These are phyloP conservation scores for Periparus ater DNA, from an alignment of 2,797 vertebrate genomes.

Conservation along the genomic window DNA sequence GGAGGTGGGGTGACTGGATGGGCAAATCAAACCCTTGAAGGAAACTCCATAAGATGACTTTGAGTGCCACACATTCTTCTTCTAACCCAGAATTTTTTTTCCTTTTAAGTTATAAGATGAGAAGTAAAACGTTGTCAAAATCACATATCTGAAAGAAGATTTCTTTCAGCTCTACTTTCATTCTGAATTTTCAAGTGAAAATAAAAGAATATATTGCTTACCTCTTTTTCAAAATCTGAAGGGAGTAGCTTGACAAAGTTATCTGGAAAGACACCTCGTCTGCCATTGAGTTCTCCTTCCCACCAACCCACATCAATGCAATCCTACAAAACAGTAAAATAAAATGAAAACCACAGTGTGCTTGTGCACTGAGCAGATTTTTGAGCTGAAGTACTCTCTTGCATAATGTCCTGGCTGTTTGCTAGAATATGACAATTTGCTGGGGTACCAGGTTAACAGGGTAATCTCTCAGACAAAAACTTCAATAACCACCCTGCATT, in stretches of 20 bases:
- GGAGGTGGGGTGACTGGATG: background rate
- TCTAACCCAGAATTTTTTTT: background rate
- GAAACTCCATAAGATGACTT: background rate
- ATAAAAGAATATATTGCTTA: conserved; percentile 59
- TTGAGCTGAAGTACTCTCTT: background rate
- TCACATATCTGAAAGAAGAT: background rate
- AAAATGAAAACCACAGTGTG: background rate
- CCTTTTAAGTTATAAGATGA: background rate
- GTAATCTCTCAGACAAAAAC: conserved; percentile 11
- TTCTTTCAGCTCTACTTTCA: background rate
- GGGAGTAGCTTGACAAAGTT: conserved; percentile 96
- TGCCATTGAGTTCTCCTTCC: conserved; percentile 92
- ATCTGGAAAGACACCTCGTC: conserved; percentile 93
- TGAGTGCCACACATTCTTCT: background rate
- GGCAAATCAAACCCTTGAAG: background rate
- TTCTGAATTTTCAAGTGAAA: background rate
- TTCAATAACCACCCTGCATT: background rate
- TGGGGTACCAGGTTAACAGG: background rate
- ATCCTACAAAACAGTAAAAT: conserved; percentile 78
- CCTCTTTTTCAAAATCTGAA: conserved; percentile 93
- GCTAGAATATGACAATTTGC: background rate
- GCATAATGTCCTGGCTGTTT: background rate
- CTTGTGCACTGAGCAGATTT: background rate
- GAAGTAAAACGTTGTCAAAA: background rate
- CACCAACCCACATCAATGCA: conserved; percentile 97